These are phyloP conservation scores for Lamprotornis superbus DNA, from an alignment of 2,113 vertebrate genomes.

Conservation along the genomic window DNA sequence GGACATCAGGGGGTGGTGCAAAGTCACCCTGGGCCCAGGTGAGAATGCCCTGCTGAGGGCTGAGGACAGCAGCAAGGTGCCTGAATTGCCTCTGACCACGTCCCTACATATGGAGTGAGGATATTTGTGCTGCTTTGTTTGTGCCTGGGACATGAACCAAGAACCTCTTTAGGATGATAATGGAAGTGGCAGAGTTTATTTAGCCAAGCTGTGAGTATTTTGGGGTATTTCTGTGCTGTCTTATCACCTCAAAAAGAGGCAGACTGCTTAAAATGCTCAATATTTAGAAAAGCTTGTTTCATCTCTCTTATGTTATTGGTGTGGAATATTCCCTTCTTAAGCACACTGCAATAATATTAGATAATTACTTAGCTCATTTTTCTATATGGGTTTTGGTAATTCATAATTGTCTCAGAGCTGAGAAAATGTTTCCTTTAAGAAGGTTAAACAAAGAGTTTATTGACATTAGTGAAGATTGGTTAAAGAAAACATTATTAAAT, in stretches of 20 bases:
- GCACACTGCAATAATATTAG: constrained; percentile 53
- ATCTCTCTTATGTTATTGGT: neutral
- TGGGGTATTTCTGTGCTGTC: neutral
- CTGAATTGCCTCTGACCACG: neutral
- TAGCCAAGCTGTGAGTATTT: neutral
- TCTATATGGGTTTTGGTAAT: constrained; percentile 72
- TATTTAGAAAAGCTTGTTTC: constrained; percentile 29
- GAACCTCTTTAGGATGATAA: neutral
- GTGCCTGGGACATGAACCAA: neutral
- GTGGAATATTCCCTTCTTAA: constrained; percentile 49
- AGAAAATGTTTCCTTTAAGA: constrained; percentile 82
- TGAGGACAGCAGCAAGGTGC: neutral
- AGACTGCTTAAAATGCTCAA: neutral
- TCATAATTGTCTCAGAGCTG: constrained; percentile 75
- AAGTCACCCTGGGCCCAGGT: neutral
- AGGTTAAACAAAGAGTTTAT: constrained; percentile 87
- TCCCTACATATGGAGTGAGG: accelerated
- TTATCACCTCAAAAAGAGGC: neutral
- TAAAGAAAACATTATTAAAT: constrained; percentile 88
- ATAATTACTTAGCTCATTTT: constrained; percentile 71
- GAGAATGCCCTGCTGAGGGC: neutral
- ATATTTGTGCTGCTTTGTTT: neutral
- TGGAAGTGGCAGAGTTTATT: neutral
- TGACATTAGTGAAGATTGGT: constrained; percentile 88
- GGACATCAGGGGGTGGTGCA: neutral